A percentile compares a stretch with the other conserved stretches of the same genome.
phyloP scores from a whole-genome alignment of 2,113 vertebrate species.

The Oceanites oceanicus region DNA sequence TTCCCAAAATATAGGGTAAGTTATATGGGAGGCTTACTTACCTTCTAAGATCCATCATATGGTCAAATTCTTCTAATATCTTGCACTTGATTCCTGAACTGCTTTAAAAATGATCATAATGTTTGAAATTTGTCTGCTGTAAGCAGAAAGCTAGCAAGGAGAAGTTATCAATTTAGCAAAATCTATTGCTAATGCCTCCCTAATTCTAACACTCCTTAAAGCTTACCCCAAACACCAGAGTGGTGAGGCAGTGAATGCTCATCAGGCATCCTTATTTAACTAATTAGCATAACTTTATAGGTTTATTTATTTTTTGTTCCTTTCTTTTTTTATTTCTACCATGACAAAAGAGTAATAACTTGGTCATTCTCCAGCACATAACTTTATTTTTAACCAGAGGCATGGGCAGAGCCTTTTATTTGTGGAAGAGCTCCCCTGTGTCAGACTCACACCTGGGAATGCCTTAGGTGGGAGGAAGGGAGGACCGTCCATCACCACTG shows the following conservation, averaged over 20 bases:
- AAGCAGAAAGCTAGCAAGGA: not conserved
- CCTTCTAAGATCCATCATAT: not conserved
- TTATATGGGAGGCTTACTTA: not conserved
- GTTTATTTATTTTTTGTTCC: rapidly evolving
- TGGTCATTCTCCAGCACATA: not conserved
- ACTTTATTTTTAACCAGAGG: not conserved
- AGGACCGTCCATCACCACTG: not conserved
- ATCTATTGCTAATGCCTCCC: not conserved
- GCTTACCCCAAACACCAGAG: not conserved
- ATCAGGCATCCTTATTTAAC: not conserved
- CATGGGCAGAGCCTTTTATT: not conserved
- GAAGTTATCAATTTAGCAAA: not conserved
- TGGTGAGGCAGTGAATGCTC: not conserved
- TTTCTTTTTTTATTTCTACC: too few relatives aligned
- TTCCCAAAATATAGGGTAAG: not conserved
- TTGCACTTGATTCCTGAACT: not conserved
- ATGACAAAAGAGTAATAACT: not conserved
- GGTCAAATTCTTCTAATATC: not conserved
- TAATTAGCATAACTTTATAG: not conserved
- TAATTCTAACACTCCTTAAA: not conserved
- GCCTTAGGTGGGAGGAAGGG: not conserved
- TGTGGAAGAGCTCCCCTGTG: not conserved
- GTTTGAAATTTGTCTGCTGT: not conserved
- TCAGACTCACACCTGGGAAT: not conserved
- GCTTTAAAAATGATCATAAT: not conserved